Percentiles rank a stretch among this genome's conserved stretches.
Evolutionary conservation across 64 coral and sea anemone species (phyloP).

Genomic region (Catalaphyllia jardinei): DNA sequence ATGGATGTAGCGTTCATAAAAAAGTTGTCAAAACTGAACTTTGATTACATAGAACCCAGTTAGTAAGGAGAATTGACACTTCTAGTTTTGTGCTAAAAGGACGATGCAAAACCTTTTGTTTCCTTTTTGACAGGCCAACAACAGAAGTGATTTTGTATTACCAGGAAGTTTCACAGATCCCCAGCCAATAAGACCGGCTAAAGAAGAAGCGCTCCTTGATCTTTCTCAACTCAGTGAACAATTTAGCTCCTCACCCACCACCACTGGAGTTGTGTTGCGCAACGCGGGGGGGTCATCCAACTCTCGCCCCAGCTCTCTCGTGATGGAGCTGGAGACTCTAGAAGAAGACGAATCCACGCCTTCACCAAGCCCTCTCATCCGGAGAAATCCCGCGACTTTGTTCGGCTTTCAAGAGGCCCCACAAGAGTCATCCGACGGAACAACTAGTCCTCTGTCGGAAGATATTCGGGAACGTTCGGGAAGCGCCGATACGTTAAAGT

Average conservation of each 20-base stretch:
- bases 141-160: constrained; percentile 4
- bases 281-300: constrained; percentile 63
- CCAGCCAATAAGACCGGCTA: background rate
- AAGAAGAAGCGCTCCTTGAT: constrained; percentile 59
- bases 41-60: too few relatives aligned
- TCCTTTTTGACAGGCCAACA: constrained; percentile 11
- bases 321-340: constrained; percentile 80
- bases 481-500: constrained; percentile 63
- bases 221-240: constrained; percentile 56
- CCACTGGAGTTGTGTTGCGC: constrained; percentile 49
- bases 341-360: constrained; percentile 73
- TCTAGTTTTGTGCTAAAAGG: background rate
- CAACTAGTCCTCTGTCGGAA: constrained; percentile 25
- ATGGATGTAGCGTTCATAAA: too few relatives aligned
- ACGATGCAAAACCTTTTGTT: background rate
- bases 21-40: too few relatives aligned
- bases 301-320: constrained; percentile 81
- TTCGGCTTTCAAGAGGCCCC: constrained; percentile 57
- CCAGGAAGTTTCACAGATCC: constrained; percentile 49
- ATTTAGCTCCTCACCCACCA: background rate
- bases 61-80: background rate
- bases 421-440: constrained; percentile 2
- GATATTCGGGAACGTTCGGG: constrained; percentile 51
- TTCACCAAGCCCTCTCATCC: constrained; percentile 71
- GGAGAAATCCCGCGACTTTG: constrained; percentile 19